These are phyloP conservation scores for Catocala sponsa DNA, from an alignment of 2,888 invertebrate genomes.

Conservation along the genomic window DNA sequence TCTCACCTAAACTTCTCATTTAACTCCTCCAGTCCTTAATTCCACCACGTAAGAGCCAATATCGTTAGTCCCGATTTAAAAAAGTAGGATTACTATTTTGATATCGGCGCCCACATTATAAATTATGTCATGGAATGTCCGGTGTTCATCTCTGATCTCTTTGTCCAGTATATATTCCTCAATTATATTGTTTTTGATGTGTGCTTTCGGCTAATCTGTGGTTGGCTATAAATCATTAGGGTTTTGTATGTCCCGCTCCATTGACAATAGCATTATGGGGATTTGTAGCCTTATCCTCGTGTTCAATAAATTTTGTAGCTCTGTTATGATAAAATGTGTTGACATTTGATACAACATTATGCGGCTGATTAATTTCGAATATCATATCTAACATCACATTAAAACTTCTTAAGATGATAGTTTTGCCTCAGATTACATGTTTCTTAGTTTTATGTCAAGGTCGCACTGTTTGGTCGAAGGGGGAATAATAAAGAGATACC, in stretches of 20 bases:
- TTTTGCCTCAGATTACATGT: conserved; percentile 24
- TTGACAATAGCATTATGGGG: conserved; percentile 68
- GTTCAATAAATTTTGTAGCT: conserved; percentile 27
- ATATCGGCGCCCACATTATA: conserved; percentile 78
- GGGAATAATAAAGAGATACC: conserved; percentile 28
- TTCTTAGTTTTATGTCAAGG: conserved; percentile 36
- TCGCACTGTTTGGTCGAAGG: conserved; percentile 20
- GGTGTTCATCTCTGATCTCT: conserved; percentile 78
- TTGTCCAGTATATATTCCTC: conserved; percentile 72
- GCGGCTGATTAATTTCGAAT: conserved; percentile 19
- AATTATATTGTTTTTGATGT: conserved; percentile 70
- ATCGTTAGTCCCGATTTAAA: conserved; percentile 56
- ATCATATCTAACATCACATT: conserved; percentile 31
- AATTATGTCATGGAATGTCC: conserved; percentile 84
- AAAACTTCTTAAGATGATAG: conserved; percentile 19
- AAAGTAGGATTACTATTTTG: conserved; percentile 76
- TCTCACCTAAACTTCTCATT: conserved; percentile 65
- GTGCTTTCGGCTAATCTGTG: conserved; percentile 62
- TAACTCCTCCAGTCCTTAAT: conserved; percentile 64
- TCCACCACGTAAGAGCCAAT: conserved; percentile 61
- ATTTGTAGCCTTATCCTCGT: conserved; percentile 51
- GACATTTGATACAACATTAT: conserved; percentile 31
- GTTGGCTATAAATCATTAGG: conserved; percentile 64
- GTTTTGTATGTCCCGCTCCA: conserved; percentile 47
- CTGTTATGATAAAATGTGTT: conserved; percentile 29